Evolutionary conservation across 2,113 vertebrate species (phyloP), one percentile per base, ranked within the genome.

Genomic region (Xiphophorus couchianus): DNA sequence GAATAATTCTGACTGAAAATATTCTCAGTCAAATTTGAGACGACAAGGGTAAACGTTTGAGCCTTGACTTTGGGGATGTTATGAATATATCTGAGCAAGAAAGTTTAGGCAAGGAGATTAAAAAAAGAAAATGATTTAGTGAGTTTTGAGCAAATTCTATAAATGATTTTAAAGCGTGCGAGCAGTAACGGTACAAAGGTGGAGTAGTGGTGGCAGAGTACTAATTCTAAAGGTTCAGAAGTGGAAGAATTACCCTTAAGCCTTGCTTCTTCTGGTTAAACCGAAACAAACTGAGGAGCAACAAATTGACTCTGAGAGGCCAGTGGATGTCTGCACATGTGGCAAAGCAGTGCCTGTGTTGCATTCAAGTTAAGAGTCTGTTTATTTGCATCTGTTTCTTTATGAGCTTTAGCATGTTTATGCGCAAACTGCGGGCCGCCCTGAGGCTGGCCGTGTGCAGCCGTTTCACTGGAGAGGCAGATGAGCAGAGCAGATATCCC

Each of bases 401-500:
- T 11, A 14, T 5, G 71, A 1, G 25, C 63, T 31, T 66, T 60
- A 25, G 42, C 65, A 15, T 27, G 65, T 67, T 67, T 17, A 67
- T 42, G 35, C 37, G 71, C 62, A 73, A 69, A 81, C 33, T 76
- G 35, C 62, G 30, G 78, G 69, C 73, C 91, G 95, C 95, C 95
- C 89, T 89, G 90, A 95, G 95, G 94, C 94, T 88, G 92, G 94
- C 94, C 90, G 95, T 95, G 93, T 82, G 83, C 83, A 84, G 91
- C 80, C 84, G 78, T 89, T 93, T 92, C 84, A 90, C 87, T 90
- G 88, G 91, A 91, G 92, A 93, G 89, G 94, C 95, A 95, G 96
- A 96, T 95, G 95, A 97, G 95, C 92, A 90, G 91, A 92, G 90
- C 91, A 90, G 94, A 96, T 96, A 95, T 94, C 95, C 90, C 87